Evolutionary conservation across 2,113 vertebrate genomes (phyloP), one percentile per base, ranked within the genome.

Genomic region (Malurus alboscapulatus): DNA sequence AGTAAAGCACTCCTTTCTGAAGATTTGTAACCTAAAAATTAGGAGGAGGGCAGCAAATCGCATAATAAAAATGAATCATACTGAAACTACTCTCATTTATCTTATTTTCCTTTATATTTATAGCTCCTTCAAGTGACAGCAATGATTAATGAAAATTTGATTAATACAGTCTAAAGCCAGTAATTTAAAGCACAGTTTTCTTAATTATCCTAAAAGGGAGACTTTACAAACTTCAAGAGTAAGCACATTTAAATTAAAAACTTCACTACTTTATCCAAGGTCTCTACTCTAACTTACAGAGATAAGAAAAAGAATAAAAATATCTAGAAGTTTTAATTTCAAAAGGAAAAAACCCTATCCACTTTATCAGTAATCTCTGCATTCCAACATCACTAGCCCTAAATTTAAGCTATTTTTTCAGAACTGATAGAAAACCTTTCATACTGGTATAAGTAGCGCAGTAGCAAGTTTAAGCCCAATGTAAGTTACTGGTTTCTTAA

Each of bases 11-110:
- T 84, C 83, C 87, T 96, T 84, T 55, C 92, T 50, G 92, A 93
- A 89, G 93, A 97, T 87, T 58, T 95, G 93, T 88, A 91, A 96
- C 96, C 97, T 98, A 92, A 94, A 94, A 88, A 72, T 80, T 25
- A 95, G 87, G 58, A 95, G 55, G 53, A 94, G 38, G 79, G 72
- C 78, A 81, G 69, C 47, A 68, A 94, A 78, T 71, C 53, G 53
- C 6, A 16, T 36, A 84, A 80, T 62, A 74, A 94, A 94, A 61
- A 4, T 1, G 0, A 88, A 75, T 58, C 67, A 83, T 79, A 80
- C 14, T 24, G 18, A 90, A 95, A 84, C 32, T 32, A 73, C 12
- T 61, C 62, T 80, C 44, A 77, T 72, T 85, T 53, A 62, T 83
- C 42, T 68, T 83, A 38, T 61, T 91, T 93, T 90, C 34, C 45